These are phyloP conservation scores for Pollenia labialis DNA, from an alignment of 2,888 invertebrate species.

Conservation along the genomic window DNA sequence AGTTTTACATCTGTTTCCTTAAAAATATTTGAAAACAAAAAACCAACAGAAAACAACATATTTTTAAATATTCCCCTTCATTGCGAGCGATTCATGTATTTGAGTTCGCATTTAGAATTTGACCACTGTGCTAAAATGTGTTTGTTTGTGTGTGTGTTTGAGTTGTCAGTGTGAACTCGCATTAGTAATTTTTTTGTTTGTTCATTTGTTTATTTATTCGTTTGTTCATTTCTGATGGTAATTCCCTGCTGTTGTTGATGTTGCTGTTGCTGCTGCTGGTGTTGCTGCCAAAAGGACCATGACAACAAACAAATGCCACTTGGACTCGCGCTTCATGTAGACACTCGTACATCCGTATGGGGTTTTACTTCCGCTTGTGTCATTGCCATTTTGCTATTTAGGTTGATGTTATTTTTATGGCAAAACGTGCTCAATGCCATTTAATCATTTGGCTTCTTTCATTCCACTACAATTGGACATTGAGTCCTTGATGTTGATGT, in stretches of 20 bases:
- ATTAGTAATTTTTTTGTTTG: background rate
- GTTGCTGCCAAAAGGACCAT: conserved; percentile 27
- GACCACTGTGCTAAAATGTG: conserved; percentile 17
- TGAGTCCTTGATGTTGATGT: background rate
- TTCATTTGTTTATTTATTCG: conserved; percentile 35
- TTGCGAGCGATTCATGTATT: background rate
- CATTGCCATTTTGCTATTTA: conserved; percentile 28
- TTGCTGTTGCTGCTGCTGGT: conserved; percentile 2
- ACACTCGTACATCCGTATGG: conserved; percentile 16
- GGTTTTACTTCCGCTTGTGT: conserved; percentile 50
- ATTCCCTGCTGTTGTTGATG: conserved; percentile 5
- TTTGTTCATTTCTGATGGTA: conserved; percentile 1
- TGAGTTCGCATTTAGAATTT: background rate
- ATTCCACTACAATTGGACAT: background rate
- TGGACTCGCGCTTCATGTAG: conserved; percentile 10
- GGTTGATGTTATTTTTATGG: conserved; percentile 56
- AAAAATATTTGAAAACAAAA: background rate
- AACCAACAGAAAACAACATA: conserved; percentile 9
- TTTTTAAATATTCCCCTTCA: conserved; percentile 24
- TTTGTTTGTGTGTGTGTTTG: background rate
- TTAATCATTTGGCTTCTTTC: conserved; percentile 28
- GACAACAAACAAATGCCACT: conserved; percentile 27
- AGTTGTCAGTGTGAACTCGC: conserved; percentile 14
- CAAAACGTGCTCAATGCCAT: conserved; percentile 53
- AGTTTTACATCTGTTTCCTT: conserved; percentile 50